phyloP scores from a whole-genome alignment of 1,140 invertebrate species.

The Saccostrea cuccullata region DNA sequence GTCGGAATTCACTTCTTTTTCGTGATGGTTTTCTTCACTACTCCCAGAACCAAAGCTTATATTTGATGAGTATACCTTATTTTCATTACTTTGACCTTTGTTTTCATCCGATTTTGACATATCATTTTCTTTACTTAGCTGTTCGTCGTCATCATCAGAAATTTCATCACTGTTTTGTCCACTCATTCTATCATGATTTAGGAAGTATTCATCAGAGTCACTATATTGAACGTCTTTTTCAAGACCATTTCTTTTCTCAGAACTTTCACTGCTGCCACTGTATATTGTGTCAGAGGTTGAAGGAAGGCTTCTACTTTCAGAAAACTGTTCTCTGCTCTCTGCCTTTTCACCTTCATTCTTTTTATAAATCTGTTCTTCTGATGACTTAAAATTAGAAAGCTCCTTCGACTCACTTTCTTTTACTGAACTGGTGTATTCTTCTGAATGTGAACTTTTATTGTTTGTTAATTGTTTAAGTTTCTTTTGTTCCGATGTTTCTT shows the following conservation, averaged over 20 bases:
- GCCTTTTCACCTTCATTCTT: neutral
- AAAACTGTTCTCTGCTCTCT: neutral
- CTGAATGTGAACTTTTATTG: neutral
- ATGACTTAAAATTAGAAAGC: neutral
- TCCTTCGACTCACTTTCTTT: neutral
- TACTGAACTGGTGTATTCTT: neutral
- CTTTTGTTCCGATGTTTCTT: neutral
- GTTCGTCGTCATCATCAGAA: neutral
- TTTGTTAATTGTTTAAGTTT: neutral
- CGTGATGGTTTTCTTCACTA: neutral
- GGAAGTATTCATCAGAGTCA: neutral
- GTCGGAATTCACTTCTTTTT: neutral
- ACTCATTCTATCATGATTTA: neutral
- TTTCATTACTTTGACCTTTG: neutral
- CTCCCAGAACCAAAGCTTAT: neutral
- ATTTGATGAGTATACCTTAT: neutral
- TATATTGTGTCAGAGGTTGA: neutral
- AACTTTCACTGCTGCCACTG: neutral
- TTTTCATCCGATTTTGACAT: neutral
- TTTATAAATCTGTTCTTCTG: neutral
- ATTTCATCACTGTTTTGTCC: neutral
- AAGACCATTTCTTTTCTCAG: neutral
- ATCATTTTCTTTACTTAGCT: neutral
- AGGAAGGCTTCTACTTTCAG: neutral
- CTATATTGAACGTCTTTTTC: neutral